phyloP scores from a whole-genome alignment of 2,888 invertebrate genomes.

The Drosophila dives region DNA sequence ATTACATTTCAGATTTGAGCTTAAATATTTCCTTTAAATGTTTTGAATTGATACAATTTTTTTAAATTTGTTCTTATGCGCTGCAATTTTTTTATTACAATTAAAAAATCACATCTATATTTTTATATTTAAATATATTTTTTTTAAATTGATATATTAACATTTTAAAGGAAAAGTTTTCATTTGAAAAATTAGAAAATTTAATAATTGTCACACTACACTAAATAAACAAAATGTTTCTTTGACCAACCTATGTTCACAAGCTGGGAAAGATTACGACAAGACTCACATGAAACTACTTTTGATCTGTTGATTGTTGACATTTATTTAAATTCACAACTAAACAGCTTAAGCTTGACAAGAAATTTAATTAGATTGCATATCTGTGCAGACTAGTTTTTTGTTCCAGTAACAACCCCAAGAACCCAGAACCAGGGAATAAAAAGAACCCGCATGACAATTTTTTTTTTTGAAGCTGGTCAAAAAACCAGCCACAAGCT shows the following conservation, averaged over 20 bases:
- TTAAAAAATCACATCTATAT: background rate
- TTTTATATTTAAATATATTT: too few species aligned
- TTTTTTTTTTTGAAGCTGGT: conserved; percentile 34
- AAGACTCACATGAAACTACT: background rate
- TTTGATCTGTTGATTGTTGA: conserved; percentile 22
- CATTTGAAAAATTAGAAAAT: too few species aligned
- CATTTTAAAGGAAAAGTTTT: too few species aligned
- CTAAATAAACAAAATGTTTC: background rate
- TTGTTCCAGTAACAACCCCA: conserved; percentile 60
- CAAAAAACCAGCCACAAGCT: conserved; percentile 39
- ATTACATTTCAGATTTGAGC: background rate
- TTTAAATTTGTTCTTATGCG: background rate
- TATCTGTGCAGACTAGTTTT: conserved; percentile 43
- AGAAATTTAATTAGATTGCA: conserved; percentile 64
- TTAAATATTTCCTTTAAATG: background rate
- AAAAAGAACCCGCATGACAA: conserved; percentile 53
- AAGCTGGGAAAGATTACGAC: background rate
- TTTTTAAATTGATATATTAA: background rate
- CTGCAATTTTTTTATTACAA: background rate
- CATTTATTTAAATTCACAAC: conserved; percentile 25
- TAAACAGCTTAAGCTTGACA: conserved; percentile 46
- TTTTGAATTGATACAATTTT: background rate
- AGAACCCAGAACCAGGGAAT: background rate
- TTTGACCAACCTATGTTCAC: background rate
- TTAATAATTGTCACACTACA: too few species aligned